phyloP scores from a whole-genome alignment of 2,113 vertebrate genomes.

The Ammodytes marinus region DNA sequence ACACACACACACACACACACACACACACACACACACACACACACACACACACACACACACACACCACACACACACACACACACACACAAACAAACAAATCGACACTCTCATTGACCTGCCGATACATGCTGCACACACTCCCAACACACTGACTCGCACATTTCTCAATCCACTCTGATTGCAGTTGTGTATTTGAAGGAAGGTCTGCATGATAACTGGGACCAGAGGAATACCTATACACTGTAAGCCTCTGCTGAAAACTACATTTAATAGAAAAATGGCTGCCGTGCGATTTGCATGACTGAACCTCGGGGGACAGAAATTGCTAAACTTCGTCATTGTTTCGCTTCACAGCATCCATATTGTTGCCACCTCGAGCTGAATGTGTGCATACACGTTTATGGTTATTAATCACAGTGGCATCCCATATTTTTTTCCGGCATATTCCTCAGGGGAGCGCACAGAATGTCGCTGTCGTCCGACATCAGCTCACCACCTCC shows the following conservation, averaged over 20 bases:
- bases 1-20: neutral
- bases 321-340: slow-evolving; percentile 56
- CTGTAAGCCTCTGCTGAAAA: slow-evolving; percentile 26
- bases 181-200: slow-evolving; percentile 16
- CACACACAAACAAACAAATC: neutral
- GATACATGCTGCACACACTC: neutral
- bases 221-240: slow-evolving; percentile 15
- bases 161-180: slow-evolving; percentile 22
- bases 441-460: slow-evolving; percentile 52
- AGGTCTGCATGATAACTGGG: slow-evolving; percentile 21
- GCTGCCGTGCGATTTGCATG: slow-evolving; percentile 8
- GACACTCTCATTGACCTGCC: neutral
- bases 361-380: slow-evolving; percentile 53
- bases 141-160: neutral
- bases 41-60: neutral
- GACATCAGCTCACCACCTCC: slow-evolving; percentile 40
- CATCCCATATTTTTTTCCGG: slow-evolving; percentile 61
- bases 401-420: slow-evolving; percentile 74
- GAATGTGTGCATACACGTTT: slow-evolving; percentile 48
- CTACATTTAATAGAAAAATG: slow-evolving; percentile 34
- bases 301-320: slow-evolving; percentile 33
- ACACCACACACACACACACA: slow-evolving; percentile 10
- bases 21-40: neutral
- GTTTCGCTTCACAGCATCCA: slow-evolving; percentile 37
- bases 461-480: slow-evolving; percentile 44